Conservation (phyloP, 1,140 invertebrate genomes). For the Kradibia gibbosae region DNA sequence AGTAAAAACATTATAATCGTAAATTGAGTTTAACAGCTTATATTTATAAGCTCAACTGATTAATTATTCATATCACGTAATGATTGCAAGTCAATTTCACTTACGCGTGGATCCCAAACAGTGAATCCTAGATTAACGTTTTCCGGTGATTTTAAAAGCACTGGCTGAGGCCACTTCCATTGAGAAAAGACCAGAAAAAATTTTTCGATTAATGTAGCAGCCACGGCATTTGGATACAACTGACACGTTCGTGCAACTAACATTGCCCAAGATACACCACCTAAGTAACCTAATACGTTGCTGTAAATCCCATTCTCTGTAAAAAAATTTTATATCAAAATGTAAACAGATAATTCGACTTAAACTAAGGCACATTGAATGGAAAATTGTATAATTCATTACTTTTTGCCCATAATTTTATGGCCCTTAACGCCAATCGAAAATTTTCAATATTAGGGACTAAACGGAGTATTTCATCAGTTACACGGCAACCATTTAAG, state of each 20-base stretch:
- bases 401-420: conserved; percentile 99
- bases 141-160: conserved; percentile 93
- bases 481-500: conserved; percentile 98
- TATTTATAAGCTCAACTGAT: no score
- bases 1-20: no score
- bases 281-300: conserved; percentile 97
- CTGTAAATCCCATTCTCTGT: conserved; percentile 96
- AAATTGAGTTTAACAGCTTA: no score
- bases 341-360: no score
- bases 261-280: conserved; percentile 99
- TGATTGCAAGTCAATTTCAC: not conserved
- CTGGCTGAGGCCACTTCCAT: conserved; percentile 99
- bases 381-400: conserved; percentile 71
- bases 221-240: conserved; percentile 96
- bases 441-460: conserved; percentile 98
- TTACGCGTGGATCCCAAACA: conserved; percentile 95
- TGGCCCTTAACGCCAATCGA: conserved; percentile 91
- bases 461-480: conserved; percentile 96
- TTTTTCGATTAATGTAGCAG: conserved; percentile 96
- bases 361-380: not conserved
- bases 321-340: conserved; percentile 53
- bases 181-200: conserved; percentile 98
- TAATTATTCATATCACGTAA: no score
- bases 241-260: conserved; percentile 98
- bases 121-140: conserved; percentile 90